phyloP scores from a whole-genome alignment of 2,888 invertebrate species.

The Cyclophora punctaria region DNA sequence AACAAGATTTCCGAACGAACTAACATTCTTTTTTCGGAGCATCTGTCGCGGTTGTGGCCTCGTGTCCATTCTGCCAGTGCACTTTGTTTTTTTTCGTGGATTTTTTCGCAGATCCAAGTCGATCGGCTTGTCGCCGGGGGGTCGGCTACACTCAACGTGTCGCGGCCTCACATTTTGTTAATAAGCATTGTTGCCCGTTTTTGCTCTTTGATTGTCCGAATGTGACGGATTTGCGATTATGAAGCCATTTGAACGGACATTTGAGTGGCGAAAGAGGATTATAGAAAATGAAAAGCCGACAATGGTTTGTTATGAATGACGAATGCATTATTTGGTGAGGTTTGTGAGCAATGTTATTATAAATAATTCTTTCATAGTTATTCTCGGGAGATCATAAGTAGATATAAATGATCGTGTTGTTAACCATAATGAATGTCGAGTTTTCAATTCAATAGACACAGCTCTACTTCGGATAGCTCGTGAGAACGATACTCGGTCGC shows the following conservation, averaged over 20 bases:
- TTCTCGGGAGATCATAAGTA: too few species aligned
- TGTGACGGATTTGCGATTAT: conserved; percentile 61
- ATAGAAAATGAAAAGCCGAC: conserved; percentile 26
- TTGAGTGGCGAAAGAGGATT: conserved; percentile 50
- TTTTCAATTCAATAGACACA: too few species aligned
- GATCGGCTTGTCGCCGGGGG: conserved; percentile 65
- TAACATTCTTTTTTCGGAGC: conserved; percentile 39
- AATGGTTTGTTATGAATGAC: conserved; percentile 29
- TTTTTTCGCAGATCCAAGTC: conserved; percentile 41
- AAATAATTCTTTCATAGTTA: too few species aligned
- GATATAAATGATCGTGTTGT: too few species aligned
- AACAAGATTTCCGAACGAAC: conserved; percentile 49
- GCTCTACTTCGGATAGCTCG: background rate
- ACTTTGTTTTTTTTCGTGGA: conserved; percentile 32
- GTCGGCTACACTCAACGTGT: conserved; percentile 50
- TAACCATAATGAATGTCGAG: too few species aligned
- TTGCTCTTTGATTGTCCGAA: conserved; percentile 64
- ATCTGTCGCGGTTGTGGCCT: conserved; percentile 67
- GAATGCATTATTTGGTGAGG: conserved; percentile 18
- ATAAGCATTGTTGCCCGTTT: conserved; percentile 38
- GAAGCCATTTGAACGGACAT: conserved; percentile 41
- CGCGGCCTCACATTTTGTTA: conserved; percentile 45
- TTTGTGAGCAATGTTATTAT: conserved; percentile 13
- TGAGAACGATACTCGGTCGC: conserved; percentile 20
- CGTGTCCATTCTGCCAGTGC: conserved; percentile 51